A percentile compares a stretch with the other conserved stretches of the same genome.
Evolutionary conservation across 1,140 invertebrate genomes (phyloP).

Genomic region (Cyrtorhinus lividipennis): DNA sequence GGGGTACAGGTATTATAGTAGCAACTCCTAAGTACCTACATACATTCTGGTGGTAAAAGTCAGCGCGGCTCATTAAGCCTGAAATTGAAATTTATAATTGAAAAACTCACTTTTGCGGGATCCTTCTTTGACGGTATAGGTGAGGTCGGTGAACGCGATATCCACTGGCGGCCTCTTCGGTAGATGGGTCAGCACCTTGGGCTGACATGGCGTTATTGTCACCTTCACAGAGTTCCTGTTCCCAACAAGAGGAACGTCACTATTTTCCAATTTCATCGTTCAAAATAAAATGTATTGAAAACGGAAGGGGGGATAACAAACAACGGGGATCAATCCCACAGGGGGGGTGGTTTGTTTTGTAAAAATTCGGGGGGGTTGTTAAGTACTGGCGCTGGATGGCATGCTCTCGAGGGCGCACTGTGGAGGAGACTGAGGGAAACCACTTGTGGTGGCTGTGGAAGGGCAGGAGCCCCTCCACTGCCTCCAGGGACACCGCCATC

Average conservation of each 20-base stretch:
- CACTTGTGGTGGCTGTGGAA: neutral
- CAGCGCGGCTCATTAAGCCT: no score
- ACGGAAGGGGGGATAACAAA: neutral
- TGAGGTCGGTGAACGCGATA: slow-evolving; percentile 68
- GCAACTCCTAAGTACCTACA: no score
- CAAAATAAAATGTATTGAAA: neutral
- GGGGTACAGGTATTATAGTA: no score
- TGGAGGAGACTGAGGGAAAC: neutral
- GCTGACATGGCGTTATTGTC: slow-evolving; percentile 32
- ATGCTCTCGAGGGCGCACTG: neutral
- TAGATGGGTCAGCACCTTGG: slow-evolving; percentile 64
- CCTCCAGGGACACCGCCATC: neutral
- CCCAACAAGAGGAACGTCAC: slow-evolving; percentile 14
- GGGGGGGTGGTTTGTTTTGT: neutral
- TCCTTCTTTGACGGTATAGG: slow-evolving; percentile 70
- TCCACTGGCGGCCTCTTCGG: slow-evolving; percentile 74
- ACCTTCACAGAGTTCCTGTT: slow-evolving; percentile 25
- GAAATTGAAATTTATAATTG: no score
- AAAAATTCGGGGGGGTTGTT: neutral
- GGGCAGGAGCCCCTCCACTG: neutral
- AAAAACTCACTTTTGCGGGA: slow-evolving; percentile 65
- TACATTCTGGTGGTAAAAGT: no score
- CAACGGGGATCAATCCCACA: neutral
- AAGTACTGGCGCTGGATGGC: neutral
- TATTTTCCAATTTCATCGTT: slow-evolving; percentile 6